Conservation (phyloP, 2,113 vertebrate species). For the Cathartes aura region DNA sequence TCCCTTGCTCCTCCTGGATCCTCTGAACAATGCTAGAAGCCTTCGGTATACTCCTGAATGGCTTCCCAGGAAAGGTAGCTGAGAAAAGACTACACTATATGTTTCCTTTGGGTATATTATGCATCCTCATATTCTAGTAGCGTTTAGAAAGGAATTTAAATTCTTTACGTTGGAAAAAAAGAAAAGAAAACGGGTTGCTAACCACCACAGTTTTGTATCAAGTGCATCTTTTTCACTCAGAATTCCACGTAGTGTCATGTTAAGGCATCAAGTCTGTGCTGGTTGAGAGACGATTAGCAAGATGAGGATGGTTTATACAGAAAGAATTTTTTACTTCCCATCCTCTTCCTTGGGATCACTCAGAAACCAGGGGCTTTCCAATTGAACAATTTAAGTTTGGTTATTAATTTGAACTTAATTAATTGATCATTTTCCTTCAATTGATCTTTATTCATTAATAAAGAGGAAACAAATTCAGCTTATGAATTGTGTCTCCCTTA, state of each 20-base stretch:
- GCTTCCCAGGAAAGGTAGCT: constrained; percentile 72
- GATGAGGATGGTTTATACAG: not conserved
- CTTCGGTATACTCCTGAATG: constrained; percentile 73
- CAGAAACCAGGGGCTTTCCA: not conserved
- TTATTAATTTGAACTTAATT: not conserved
- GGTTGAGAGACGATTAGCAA: not conserved
- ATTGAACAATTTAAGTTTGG: not conserved
- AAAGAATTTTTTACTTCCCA: not conserved
- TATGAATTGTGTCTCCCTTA: not conserved
- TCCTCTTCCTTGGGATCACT: not conserved
- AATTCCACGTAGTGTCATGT: not conserved
- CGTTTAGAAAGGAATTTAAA: constrained; percentile 26
- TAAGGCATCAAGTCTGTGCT: not conserved
- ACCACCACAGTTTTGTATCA: not conserved
- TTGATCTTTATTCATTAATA: not conserved
- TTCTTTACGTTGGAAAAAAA: not conserved
- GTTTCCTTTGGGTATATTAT: constrained; percentile 59
- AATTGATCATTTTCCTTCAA: not conserved
- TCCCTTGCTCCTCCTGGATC: constrained; percentile 71
- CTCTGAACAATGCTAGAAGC: constrained; percentile 71
- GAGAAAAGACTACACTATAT: constrained; percentile 57
- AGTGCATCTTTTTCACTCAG: not conserved
- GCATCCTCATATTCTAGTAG: constrained; percentile 28
- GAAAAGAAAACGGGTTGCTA: not conserved
- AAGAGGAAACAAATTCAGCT: not conserved